Evolutionary conservation across 2,113 vertebrate species (phyloP).

Genomic region (Kobus ellipsiprymnus): DNA sequence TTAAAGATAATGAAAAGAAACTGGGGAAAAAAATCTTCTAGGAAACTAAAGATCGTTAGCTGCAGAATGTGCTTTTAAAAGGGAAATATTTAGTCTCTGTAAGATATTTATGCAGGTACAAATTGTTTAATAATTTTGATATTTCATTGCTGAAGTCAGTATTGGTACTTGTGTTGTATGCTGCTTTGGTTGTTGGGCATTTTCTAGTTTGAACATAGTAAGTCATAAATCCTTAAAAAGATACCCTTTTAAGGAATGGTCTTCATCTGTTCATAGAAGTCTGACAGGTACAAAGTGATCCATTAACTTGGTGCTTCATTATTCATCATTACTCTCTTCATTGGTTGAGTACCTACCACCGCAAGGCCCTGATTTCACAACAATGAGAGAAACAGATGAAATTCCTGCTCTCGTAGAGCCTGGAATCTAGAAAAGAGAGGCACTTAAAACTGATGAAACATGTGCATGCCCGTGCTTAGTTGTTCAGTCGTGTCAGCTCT

Average conservation of each 20-base stretch:
- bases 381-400: not conserved
- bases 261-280: not conserved
- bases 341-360: not conserved
- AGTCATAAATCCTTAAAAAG: not conserved
- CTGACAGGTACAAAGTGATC: not conserved
- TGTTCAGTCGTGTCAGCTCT: not conserved
- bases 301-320: not conserved
- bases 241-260: not conserved
- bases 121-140: not conserved
- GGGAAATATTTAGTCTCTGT: not conserved
- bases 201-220: not conserved
- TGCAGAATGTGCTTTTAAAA: not conserved
- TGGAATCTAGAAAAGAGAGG: not conserved
- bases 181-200: not conserved
- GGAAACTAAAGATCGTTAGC: not conserved
- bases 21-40: not conserved
- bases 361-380: not conserved
- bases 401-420: not conserved
- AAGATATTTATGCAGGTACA: not conserved
- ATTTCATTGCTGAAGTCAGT: not conserved
- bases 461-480: not conserved
- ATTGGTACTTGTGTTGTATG: not conserved
- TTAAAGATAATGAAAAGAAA: conserved; percentile 57
- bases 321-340: not conserved
- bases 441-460: not conserved